Base-by-base conservation (phyloP, 2,888 invertebrate genomes). In the Sphaeridia pumilis region DNA sequence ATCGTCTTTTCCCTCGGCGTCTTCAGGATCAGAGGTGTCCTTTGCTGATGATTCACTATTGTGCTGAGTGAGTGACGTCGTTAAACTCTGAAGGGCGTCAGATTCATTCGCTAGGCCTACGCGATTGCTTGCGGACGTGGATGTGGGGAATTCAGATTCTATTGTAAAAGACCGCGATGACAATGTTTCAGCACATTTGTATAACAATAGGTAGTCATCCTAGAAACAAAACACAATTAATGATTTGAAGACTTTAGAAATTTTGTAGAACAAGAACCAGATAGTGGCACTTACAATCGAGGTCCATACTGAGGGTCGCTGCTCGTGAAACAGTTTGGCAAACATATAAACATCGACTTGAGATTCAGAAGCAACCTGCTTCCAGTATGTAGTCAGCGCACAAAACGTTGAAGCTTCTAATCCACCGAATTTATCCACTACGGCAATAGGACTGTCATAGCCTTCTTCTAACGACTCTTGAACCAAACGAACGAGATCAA, bases 391-490 rank as follows among this genome's bases (percentile, higher is more conserved):
- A 55, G 81, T 82, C 61, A 88, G 74, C 59, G 81, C 78, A 73
- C 92, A 89, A 74, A 95, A 92, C 31, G 84, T 83, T 63, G 89
- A 85, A 52, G 92, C 89, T 69, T 88, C 87, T 62, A 86, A 84
- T 24, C 92, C 92, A 49, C 94, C 94, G 74, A 79, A 85, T 72
- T 92, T 85, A 74, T 94, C 94, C 65, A 93, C 82, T 64, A 94
- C 87, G 63, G 90, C 82, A 59, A 90, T 83, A 26, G 94, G 93
- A 49, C 93, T 21, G 7, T 41, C n/a, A 17, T n/a, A 20, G 14
- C 27, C 28, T 51, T 44, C 27, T 35, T 36, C 38, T 70, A 86
- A 83, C 68, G 84, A 82, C 34, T 85, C 83, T 61, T 88, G 85
- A 4, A 92, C 85, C 58, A 82, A 80, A 67, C 83, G 83, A 27